Evolutionary conservation across 2,113 vertebrate species (phyloP), one percentile per base, ranked within the genome.

Genomic region (Halichoeres trimaculatus): DNA sequence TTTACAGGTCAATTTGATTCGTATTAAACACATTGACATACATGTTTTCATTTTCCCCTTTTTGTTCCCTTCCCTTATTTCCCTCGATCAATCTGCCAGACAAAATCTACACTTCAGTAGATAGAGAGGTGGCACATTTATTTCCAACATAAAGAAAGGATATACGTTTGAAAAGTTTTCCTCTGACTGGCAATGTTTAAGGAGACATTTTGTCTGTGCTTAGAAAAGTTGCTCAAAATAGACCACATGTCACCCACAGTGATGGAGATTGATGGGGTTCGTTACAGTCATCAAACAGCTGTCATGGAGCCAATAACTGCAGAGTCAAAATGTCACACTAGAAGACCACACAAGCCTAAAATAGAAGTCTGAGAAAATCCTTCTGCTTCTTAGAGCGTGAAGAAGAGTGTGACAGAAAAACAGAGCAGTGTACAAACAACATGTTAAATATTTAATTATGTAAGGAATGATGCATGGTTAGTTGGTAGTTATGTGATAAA

Each of bases 11-110:
- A 19, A 7, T 0, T 70, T 51, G 64, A 22, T 71, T 66, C 34
- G 35, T 14, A 63, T 68, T 52, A 24, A 67, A 30, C 30, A 30
- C 30, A 30, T 30, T 10, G 52, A 41, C 56, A 61, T 13, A 10
- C 38, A 51, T 57, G 8, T 60, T 51, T 24, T 48, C 55, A 51
- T 56, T 67, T 47, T 30, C 34, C 43, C 14, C 14, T 48, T 40
- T 20, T 26, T 56, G 5, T 17, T 53, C 5, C 30, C 30, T 23
- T 65, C 26, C 62, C 23, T 17, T 36, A 20, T 30, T 30, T 30
- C 30, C 30, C 45, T n/a, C 16, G 10, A 56, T 19, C 17, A 43
- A 43, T 30, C 19, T 14, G 54, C 43, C 48, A 63, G 38, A 23
- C 43, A 36, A 52, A 51, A 65, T 41, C 35, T 45, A 38, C 19